phyloP scores from a whole-genome alignment of 2,113 vertebrate species.

The Electrona antarctica region DNA sequence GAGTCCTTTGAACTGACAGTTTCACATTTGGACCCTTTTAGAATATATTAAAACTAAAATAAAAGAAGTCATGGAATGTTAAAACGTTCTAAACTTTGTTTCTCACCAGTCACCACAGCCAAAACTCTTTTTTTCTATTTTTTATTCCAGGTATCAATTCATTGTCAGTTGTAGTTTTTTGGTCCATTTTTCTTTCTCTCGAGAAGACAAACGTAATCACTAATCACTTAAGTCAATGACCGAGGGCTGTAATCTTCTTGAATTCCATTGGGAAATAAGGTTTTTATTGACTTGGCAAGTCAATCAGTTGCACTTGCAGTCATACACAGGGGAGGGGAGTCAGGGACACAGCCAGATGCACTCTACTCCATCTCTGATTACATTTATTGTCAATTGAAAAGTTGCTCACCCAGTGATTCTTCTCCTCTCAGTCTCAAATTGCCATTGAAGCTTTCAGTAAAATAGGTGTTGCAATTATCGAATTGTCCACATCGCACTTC shows the following conservation, averaged over 20 bases:
- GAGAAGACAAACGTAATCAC: background rate
- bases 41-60: too few relatives aligned
- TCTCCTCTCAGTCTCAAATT: background rate
- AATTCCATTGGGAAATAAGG: slow-evolving; percentile 58
- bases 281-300: slow-evolving; percentile 51
- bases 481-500: background rate
- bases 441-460: background rate
- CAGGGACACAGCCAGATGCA: slow-evolving; percentile 40
- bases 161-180: slow-evolving; percentile 13
- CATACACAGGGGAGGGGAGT: slow-evolving; percentile 5
- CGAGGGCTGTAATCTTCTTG: slow-evolving; percentile 54
- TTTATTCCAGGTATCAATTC: slow-evolving; percentile 1
- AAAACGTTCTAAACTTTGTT: too few relatives aligned
- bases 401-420: slow-evolving; percentile 26
- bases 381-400: slow-evolving; percentile 43
- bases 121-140: too few relatives aligned
- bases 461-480: background rate
- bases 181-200: background rate
- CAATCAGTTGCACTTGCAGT: slow-evolving; percentile 36
- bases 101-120: too few relatives aligned
- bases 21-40: too few relatives aligned
- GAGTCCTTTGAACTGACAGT: too few relatives aligned
- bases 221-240: slow-evolving; percentile 60
- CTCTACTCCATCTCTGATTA: slow-evolving; percentile 54
- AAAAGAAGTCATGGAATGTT: too few relatives aligned